Evolutionary conservation across 2,113 vertebrate species (phyloP).

Genomic region (Heterotis niloticus): DNA sequence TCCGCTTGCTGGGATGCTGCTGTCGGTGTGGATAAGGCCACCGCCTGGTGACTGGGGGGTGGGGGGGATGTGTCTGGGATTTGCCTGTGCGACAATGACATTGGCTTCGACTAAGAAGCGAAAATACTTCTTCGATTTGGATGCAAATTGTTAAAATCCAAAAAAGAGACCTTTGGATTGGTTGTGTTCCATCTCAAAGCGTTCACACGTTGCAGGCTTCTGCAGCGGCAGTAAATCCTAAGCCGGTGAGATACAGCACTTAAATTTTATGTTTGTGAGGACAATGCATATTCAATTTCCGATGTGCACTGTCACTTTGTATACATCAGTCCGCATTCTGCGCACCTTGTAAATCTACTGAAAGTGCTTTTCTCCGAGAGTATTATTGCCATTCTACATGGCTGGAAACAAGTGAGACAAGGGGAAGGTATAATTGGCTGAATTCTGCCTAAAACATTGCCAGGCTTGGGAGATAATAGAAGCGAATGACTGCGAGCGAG

Average conservation of each 20-base stretch:
- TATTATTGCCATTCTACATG: neutral
- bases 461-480: neutral
- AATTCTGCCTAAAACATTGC: slow-evolving; percentile 21
- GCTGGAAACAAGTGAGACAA: slow-evolving; percentile 1
- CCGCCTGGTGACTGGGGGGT: neutral
- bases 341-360: slow-evolving; percentile 13
- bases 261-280: slow-evolving; percentile 6
- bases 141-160: neutral
- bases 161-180: neutral
- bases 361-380: slow-evolving; percentile 13
- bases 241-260: neutral
- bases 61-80: neutral
- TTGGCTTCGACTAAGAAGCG: neutral
- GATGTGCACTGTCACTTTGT: slow-evolving; percentile 1
- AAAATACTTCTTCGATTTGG: neutral
- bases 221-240: neutral
- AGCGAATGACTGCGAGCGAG: neutral
- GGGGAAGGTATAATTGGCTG: slow-evolving; percentile 13
- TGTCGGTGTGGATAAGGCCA: neutral
- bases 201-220: neutral
- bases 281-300: slow-evolving; percentile 28
- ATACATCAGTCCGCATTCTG: slow-evolving; percentile 16
- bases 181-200: neutral
- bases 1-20: neutral
- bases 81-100: neutral